phyloP scores from a whole-genome alignment of 2,113 vertebrate genomes.

The Lamprotornis superbus region DNA sequence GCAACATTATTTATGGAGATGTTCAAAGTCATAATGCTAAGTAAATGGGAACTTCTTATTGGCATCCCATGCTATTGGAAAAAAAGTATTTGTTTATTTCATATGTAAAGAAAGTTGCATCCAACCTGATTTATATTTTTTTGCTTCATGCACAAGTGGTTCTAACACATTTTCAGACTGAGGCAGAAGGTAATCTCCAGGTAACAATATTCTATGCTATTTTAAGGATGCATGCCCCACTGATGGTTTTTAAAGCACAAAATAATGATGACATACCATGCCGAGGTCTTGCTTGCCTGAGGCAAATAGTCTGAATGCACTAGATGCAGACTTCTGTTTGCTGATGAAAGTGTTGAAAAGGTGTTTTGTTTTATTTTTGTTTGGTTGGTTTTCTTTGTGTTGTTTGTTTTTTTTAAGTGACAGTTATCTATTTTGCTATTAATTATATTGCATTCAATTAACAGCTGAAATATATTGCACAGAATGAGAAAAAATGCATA shows the following conservation, averaged over 20 bases:
- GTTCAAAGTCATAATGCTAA: neutral
- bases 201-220: slow-evolving; percentile 32
- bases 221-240: slow-evolving; percentile 28
- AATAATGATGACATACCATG: slow-evolving; percentile 53
- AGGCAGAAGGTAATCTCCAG: slow-evolving; percentile 44
- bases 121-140: neutral
- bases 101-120: neutral
- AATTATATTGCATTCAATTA: neutral
- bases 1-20: neutral
- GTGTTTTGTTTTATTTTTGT: neutral
- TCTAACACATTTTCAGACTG: neutral
- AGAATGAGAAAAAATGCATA: neutral
- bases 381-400: neutral
- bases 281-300: slow-evolving; percentile 56
- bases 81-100: neutral
- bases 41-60: neutral
- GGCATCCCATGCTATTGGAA: neutral
- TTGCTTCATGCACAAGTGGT: neutral
- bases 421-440: neutral
- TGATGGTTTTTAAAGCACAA: slow-evolving; percentile 47
- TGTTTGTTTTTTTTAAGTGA: neutral
- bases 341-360: slow-evolving; percentile 25
- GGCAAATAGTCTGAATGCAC: slow-evolving; percentile 26
- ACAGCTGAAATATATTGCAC: neutral
- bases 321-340: slow-evolving; percentile 19